phyloP scores from a whole-genome alignment of 2,888 invertebrate species.

The Scaptomyza caliginosa region DNA sequence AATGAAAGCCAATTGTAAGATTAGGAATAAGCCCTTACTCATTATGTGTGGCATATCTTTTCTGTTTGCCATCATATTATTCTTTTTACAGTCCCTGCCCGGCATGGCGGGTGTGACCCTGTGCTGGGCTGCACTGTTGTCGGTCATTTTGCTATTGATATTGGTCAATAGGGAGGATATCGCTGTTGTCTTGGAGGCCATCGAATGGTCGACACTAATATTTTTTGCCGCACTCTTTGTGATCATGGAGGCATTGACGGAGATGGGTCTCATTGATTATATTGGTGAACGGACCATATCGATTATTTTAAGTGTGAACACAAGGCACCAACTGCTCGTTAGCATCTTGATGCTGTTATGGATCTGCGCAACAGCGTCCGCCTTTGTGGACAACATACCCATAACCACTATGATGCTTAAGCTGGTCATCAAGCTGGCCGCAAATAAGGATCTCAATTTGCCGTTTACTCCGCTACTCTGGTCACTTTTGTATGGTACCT shows the following conservation, averaged over 20 bases:
- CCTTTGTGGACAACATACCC: conserved; percentile 95
- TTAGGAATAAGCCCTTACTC: conserved; percentile 89
- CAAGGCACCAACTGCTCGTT: conserved; percentile 87
- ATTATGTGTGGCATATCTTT: conserved; percentile 90
- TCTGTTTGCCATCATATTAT: conserved; percentile 89
- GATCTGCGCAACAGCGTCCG: conserved; percentile 91
- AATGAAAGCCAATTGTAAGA: conserved; percentile 89
- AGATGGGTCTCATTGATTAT: conserved; percentile 91
- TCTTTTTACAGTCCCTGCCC: conserved; percentile 92
- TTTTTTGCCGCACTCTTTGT: conserved; percentile 95
- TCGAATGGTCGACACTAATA: conserved; percentile 95
- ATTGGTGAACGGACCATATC: conserved; percentile 89
- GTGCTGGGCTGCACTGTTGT: conserved; percentile 93
- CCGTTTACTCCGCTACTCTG: conserved; percentile 92
- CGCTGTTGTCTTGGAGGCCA: conserved; percentile 90
- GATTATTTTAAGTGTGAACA: conserved; percentile 87
- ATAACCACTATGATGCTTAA: conserved; percentile 95
- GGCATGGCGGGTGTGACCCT: conserved; percentile 88
- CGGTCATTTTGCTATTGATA: conserved; percentile 90
- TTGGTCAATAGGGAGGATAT: conserved; percentile 91
- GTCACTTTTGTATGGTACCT: conserved; percentile 94
- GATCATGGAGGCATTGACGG: conserved; percentile 93
- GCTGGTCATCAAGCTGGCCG: conserved; percentile 88
- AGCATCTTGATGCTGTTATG: conserved; percentile 91
- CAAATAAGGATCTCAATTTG: conserved; percentile 87